These are phyloP conservation scores for Siniperca scherzeri DNA, from an alignment of 2,797 vertebrate genomes.

Conservation along the genomic window DNA sequence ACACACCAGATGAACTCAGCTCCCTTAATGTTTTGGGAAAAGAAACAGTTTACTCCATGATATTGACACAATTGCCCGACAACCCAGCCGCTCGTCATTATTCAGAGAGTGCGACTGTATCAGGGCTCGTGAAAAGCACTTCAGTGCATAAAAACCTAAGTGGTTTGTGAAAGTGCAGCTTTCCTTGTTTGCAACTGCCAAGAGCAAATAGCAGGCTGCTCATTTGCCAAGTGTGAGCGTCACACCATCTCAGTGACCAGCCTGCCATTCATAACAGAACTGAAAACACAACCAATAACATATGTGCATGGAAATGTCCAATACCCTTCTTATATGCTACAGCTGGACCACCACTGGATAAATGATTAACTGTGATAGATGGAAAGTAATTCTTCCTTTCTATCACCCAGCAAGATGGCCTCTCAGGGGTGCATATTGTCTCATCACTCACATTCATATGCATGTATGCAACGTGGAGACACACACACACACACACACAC, in stretches of 20 bases:
- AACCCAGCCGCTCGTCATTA: background rate
- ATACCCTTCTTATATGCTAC: background rate
- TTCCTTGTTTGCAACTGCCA: constrained; percentile 38
- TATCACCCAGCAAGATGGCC: constrained; percentile 45
- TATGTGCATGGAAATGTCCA: background rate
- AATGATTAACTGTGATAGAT: constrained; percentile 17
- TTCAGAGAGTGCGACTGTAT: background rate
- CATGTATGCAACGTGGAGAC: constrained; percentile 4
- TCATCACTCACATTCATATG: constrained; percentile 36
- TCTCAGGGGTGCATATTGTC: constrained; percentile 12
- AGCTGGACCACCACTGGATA: constrained; percentile 34
- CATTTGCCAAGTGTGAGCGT: constrained; percentile 30
- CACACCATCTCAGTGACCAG: constrained; percentile 3
- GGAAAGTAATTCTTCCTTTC: constrained; percentile 11
- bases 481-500: constrained; percentile 16
- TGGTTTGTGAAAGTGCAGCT: constrained; percentile 52
- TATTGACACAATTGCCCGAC: constrained; percentile 11
- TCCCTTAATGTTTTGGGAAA: constrained; percentile 10
- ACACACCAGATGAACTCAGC: constrained; percentile 6
- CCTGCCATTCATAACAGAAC: constrained; percentile 30
- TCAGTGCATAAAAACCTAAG: constrained; percentile 39
- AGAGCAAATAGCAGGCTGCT: constrained; percentile 48
- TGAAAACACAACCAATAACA: constrained; percentile 16
- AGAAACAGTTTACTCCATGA: constrained; percentile 10
- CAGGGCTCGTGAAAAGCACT: constrained; percentile 33